phyloP scores from a whole-genome alignment of 2,113 vertebrate species.

The Gopherus evgoodei region DNA sequence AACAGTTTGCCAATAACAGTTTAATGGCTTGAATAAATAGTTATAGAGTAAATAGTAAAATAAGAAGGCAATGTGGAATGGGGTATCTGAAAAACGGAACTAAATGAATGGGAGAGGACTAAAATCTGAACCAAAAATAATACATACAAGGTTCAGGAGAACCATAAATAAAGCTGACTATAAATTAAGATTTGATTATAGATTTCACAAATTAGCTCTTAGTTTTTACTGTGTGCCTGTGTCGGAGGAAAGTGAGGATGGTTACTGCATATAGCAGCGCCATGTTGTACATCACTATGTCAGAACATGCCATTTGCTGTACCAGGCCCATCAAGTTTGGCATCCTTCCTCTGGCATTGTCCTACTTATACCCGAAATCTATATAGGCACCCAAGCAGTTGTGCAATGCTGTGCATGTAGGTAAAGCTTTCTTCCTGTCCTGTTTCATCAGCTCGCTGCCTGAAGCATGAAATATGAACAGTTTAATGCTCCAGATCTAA shows the following conservation, averaged over 20 bases:
- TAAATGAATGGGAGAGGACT: background rate
- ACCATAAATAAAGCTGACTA: slow-evolving; percentile 4
- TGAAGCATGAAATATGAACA: background rate
- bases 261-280: background rate
- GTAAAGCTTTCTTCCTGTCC: background rate
- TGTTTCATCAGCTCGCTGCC: background rate
- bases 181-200: slow-evolving; percentile 17
- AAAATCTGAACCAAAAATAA: slow-evolving; percentile 16
- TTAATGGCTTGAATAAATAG: slow-evolving; percentile 54
- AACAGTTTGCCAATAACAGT: slow-evolving; percentile 35
- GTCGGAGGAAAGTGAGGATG: background rate
- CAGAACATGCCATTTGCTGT: background rate
- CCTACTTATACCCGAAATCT: background rate
- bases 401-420: background rate
- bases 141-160: background rate
- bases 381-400: background rate
- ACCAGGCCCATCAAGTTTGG: background rate
- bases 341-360: background rate
- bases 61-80: slow-evolving; percentile 8
- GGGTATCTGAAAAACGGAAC: background rate
- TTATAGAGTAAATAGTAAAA: slow-evolving; percentile 39
- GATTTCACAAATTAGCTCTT: background rate
- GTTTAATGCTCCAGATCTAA: background rate
- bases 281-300: background rate
- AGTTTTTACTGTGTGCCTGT: background rate